phyloP scores from a whole-genome alignment of 2,797 vertebrate species.

The Neostethus bicornis region DNA sequence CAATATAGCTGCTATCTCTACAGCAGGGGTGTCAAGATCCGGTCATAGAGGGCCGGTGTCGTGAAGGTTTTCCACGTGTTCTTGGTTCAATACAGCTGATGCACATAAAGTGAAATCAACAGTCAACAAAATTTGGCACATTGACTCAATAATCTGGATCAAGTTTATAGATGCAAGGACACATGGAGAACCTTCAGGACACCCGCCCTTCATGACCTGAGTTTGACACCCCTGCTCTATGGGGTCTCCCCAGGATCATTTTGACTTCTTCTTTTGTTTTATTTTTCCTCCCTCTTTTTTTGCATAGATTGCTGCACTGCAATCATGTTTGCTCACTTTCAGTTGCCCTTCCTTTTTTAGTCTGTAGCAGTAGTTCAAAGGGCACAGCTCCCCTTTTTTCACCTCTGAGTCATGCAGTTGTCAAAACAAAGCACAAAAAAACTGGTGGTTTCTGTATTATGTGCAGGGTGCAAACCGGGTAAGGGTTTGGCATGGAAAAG shows the following conservation, averaged over 20 bases:
- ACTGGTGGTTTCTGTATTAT: conserved; percentile 14
- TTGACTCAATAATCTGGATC: too few species aligned
- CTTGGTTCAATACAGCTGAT: too few species aligned
- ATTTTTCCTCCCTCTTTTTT: not conserved
- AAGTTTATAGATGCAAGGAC: too few species aligned
- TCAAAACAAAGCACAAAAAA: conserved; percentile 9
- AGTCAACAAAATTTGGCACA: too few species aligned
- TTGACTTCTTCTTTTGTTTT: conserved; percentile 19
- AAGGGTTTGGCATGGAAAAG: conserved; percentile 39
- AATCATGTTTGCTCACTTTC: conserved; percentile 69
- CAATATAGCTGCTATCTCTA: conserved; percentile 38
- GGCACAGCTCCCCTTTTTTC: conserved; percentile 25
- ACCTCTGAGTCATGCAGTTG: conserved; percentile 44
- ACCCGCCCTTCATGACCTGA: too few species aligned
- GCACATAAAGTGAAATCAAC: too few species aligned
- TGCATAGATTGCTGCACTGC: conserved; percentile 34
- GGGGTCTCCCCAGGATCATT: too few species aligned
- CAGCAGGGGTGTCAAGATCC: conserved; percentile 31
- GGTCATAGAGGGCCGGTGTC: conserved; percentile 5
- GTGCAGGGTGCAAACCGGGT: conserved; percentile 4
- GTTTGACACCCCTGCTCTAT: too few species aligned
- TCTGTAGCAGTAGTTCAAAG: conserved; percentile 54
- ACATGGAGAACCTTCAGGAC: too few species aligned
- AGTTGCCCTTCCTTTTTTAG: conserved; percentile 53
- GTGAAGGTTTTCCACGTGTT: too few species aligned